These are phyloP conservation scores for Heteromyza rotundicornis DNA, from an alignment of 2,888 invertebrate genomes.

Conservation along the genomic window DNA sequence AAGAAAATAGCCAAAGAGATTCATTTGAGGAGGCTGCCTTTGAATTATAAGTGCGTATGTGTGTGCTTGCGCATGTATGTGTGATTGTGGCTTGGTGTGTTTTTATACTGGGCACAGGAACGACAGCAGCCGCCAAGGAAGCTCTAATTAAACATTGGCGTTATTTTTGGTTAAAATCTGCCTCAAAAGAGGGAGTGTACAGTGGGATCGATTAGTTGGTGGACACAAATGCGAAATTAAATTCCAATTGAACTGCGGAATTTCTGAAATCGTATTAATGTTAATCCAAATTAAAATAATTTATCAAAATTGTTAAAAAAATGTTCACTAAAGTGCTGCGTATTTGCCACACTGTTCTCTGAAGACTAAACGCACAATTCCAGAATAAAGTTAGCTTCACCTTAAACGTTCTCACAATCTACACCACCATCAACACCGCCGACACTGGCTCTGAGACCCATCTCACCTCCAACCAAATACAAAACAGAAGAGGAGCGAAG, in stretches of 20 bases:
- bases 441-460: too few relatives aligned
- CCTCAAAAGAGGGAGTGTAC: neutral
- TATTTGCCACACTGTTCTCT: neutral
- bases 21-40: neutral
- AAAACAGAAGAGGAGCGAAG: too few relatives aligned
- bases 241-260: too few relatives aligned
- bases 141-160: constrained; percentile 49
- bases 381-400: neutral
- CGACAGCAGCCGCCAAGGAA: constrained; percentile 37
- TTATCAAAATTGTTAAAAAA: too few relatives aligned
- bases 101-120: constrained; percentile 14
- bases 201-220: too few relatives aligned
- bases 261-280: too few relatives aligned
- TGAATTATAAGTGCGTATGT: neutral
- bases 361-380: neutral
- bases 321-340: too few relatives aligned
- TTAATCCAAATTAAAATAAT: too few relatives aligned
- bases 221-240: too few relatives aligned
- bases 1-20: neutral
- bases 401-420: neutral
- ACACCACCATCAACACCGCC: too few relatives aligned
- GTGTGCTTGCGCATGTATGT: neutral
- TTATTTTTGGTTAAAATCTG: constrained; percentile 30
- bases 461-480: too few relatives aligned
- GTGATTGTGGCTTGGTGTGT: constrained; percentile 3